Conservation (phyloP, 1,140 invertebrate species). For the Pentalonia nigronervosa region DNA sequence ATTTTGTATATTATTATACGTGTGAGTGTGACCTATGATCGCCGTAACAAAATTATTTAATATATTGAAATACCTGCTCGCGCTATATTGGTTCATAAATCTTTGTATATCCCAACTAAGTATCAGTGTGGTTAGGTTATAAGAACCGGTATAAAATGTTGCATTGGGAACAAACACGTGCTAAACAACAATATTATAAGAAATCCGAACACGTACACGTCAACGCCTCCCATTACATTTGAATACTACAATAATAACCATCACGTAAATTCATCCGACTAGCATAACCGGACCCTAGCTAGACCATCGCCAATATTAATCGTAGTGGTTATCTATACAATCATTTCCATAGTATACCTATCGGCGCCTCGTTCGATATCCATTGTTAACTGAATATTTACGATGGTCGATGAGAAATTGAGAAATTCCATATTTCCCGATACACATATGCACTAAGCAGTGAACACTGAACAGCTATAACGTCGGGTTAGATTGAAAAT, state of each 20-base stretch:
- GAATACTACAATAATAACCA: neutral
- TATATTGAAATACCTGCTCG: neutral
- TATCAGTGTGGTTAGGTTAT: neutral
- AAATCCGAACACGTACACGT: constrained; percentile 15
- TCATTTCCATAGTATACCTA: neutral
- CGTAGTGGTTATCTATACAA: neutral
- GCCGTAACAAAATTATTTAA: neutral
- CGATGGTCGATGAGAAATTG: neutral
- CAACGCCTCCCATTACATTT: constrained; percentile 13
- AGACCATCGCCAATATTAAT: neutral
- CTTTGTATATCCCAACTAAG: neutral
- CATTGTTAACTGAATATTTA: neutral
- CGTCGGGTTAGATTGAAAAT: neutral
- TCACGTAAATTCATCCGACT: neutral
- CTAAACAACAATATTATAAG: constrained; percentile 2
- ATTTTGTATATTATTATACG: neutral
- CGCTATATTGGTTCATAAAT: constrained; percentile 17
- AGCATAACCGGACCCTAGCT: neutral
- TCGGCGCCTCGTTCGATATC: neutral
- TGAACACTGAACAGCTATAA: no score
- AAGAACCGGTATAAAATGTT: neutral
- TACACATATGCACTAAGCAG: neutral
- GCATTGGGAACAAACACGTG: neutral
- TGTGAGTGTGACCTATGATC: constrained; percentile 8
- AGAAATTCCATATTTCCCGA: neutral